phyloP scores from a whole-genome alignment of 2,888 invertebrate species.

The Deilephila porcellus region DNA sequence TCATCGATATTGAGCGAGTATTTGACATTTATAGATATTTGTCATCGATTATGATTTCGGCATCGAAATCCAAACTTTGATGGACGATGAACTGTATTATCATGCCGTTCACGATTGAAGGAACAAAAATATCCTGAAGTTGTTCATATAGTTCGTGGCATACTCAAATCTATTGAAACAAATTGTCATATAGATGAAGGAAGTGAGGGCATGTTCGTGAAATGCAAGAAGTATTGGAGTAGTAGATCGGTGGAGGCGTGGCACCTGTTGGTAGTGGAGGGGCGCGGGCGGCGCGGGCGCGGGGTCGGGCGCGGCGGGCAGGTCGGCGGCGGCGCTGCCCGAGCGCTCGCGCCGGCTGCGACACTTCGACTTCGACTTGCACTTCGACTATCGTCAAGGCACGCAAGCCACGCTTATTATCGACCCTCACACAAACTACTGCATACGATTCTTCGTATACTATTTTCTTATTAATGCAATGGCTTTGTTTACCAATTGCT shows the following conservation, averaged over 20 bases:
- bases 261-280: background rate
- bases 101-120: background rate
- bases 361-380: slow-evolving; percentile 35
- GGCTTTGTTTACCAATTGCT: too few relatives aligned
- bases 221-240: background rate
- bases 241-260: background rate
- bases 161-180: too few relatives aligned
- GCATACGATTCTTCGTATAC: background rate
- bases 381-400: slow-evolving; percentile 37
- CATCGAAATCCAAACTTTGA: too few relatives aligned
- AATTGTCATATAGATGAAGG: background rate
- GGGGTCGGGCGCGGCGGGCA: background rate
- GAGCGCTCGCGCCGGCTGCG: slow-evolving; percentile 27
- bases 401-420: slow-evolving; percentile 8
- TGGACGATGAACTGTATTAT: background rate
- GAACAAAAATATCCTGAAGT: background rate
- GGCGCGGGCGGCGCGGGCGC: background rate
- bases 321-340: background rate
- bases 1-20: too few relatives aligned
- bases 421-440: background rate
- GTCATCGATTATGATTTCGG: too few relatives aligned
- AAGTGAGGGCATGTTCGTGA: background rate
- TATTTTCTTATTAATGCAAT: background rate
- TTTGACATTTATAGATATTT: too few relatives aligned
- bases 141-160: background rate